Evolutionary conservation across 2,797 vertebrate species (phyloP).

Genomic region (Halcyon leucocephala): DNA sequence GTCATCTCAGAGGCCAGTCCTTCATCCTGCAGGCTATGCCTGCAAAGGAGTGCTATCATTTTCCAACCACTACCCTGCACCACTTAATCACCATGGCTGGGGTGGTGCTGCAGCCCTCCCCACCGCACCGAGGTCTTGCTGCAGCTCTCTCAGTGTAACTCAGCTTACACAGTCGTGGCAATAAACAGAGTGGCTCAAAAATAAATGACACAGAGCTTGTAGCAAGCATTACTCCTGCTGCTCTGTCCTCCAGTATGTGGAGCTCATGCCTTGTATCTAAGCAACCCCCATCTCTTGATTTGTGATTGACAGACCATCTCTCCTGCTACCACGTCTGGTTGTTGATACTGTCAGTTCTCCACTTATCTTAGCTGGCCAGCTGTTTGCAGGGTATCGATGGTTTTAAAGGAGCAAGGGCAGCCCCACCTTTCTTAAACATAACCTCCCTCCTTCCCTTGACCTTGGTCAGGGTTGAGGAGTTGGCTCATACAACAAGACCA

Average conservation of each 20-base stretch:
- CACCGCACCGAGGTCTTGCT: background rate
- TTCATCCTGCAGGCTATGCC: background rate
- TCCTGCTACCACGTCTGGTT: background rate
- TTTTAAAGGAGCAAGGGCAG: background rate
- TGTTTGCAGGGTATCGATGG: background rate
- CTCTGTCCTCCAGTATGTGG: background rate
- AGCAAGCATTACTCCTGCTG: background rate
- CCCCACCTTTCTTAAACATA: background rate
- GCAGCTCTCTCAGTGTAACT: background rate
- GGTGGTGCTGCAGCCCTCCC: background rate
- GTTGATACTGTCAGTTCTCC: background rate
- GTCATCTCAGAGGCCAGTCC: background rate
- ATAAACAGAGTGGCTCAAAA: background rate
- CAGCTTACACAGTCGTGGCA: background rate
- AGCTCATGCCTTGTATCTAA: background rate
- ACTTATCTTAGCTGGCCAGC: background rate
- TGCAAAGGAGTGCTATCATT: background rate
- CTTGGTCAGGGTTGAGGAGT: background rate
- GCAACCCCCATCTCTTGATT: background rate
- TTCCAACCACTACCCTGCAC: background rate
- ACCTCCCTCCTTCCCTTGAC: background rate
- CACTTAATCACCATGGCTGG: background rate
- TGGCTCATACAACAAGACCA: accelerated
- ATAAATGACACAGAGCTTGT: background rate
- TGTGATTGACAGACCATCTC: background rate